Base-by-base conservation (phyloP, 2,113 vertebrate genomes). In the Rhabdomys dilectus region DNA sequence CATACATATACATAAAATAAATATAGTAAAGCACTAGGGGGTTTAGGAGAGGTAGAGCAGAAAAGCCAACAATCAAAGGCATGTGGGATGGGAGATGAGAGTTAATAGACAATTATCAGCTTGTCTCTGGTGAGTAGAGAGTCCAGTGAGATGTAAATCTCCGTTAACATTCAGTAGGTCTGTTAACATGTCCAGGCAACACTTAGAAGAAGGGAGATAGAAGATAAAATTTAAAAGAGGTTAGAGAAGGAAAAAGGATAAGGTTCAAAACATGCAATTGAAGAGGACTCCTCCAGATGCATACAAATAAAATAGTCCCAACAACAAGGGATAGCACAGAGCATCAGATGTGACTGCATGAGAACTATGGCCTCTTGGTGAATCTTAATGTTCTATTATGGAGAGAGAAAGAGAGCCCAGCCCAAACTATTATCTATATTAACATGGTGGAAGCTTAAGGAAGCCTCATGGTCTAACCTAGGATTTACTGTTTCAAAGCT, bases 401-500 rank as follows among this genome's bases (percentile, higher is more conserved):
- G 53, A 58, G 36, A 13, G 36, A 88, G 3, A 36, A 53, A 51
- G 21, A 31, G 36, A 93, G 53, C 2, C 51, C 42, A 22, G 5
- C 45, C 21, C 9, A 96, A 76, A 19, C 76, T n/a, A 87, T 66
- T 42, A 51, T 60, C 77, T 60, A 53, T 53, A 51, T 15, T 76
- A 66, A 64, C 2, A 26, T 42, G 22, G 39, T 51, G 1, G 34
- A 87, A 73, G 22, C 88, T 94, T 80, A 56, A 24, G 17, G 53
- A 16, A 82, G 11, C 51, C 31, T 80, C 1, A 48, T 60, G 66
- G 29, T 60, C 31, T 84, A 45, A 85, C 58, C 31, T 12, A 53
- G 82, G 77, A 88, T 93, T 91, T 75, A 45, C 22, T 70, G 13
- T 56, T 93, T 96, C 73, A 60, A 91, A 77, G 72, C 53, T 88